A percentile compares a stretch with the other conserved stretches of the same genome.
Conservation (phyloP, 2,113 vertebrate genomes). For the Macrotus californicus region DNA sequence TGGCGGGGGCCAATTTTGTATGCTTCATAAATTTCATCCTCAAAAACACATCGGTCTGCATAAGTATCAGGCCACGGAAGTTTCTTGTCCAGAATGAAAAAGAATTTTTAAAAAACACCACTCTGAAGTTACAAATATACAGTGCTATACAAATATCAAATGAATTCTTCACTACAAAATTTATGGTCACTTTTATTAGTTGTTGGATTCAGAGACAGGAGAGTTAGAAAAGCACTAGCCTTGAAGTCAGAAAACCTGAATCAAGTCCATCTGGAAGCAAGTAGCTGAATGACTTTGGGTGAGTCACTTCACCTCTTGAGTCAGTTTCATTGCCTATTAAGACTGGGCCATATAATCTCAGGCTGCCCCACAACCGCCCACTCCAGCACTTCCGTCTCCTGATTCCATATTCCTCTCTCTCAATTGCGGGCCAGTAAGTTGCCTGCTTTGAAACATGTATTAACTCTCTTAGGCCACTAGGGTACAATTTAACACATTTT, state of each 20-base stretch:
- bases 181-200: neutral
- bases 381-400: neutral
- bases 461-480: neutral
- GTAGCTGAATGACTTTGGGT: neutral
- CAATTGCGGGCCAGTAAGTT: neutral
- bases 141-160: neutral
- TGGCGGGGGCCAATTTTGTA: neutral
- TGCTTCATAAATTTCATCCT: conserved; percentile 32
- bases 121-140: neutral
- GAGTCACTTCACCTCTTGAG: neutral
- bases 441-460: conserved; percentile 40
- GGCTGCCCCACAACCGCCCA: neutral
- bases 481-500: conserved; percentile 8
- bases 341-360: neutral
- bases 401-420: neutral
- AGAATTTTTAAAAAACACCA: neutral
- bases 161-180: neutral
- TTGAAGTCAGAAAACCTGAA: neutral
- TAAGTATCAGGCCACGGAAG: neutral
- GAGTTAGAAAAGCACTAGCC: neutral
- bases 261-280: neutral
- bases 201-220: neutral
- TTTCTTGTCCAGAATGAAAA: neutral
- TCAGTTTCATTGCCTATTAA: neutral
- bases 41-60: neutral